phyloP scores from a whole-genome alignment of 2,113 vertebrate species.

The Zapus hudsonius region DNA sequence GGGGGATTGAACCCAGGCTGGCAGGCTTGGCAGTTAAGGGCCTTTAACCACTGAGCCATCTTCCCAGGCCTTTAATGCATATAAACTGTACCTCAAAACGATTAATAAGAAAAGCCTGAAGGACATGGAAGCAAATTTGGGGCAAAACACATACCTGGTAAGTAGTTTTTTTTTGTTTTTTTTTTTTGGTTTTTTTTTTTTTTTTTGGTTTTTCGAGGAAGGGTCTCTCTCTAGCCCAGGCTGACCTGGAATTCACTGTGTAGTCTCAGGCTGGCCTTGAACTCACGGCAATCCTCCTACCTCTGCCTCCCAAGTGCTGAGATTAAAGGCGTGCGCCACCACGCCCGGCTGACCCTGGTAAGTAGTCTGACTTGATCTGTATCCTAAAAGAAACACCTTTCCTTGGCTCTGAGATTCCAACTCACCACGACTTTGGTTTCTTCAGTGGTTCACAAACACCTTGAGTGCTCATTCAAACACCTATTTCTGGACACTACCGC shows the following conservation, averaged over 20 bases:
- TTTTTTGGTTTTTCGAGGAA: no score
- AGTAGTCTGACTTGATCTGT: slow-evolving; percentile 5
- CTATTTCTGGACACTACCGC: background rate
- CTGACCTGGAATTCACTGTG: no score
- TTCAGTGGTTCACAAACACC: background rate
- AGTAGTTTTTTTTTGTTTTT: no score
- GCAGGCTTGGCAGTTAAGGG: no score
- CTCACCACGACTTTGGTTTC: slow-evolving; percentile 22
- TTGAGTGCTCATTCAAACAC: background rate
- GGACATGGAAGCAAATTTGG: background rate
- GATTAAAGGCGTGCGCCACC: no score
- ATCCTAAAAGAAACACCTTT: slow-evolving; percentile 33
- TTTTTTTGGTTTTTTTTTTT: no score
- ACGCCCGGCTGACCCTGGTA: no score
- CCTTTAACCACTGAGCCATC: background rate
- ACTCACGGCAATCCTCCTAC: no score
- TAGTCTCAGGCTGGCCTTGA: no score
- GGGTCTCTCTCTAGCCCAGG: no score
- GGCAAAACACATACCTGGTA: background rate
- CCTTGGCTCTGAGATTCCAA: slow-evolving; percentile 40
- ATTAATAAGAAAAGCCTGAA: background rate
- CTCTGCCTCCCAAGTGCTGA: no score
- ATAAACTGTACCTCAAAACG: slow-evolving; percentile 11
- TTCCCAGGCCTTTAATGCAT: background rate
- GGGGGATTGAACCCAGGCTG: no score